A percentile compares a stretch with the other conserved stretches of the same genome.
These are phyloP conservation scores for Trichogramma evanescens DNA, from an alignment of 2,888 invertebrate genomes.

Conservation along the genomic window DNA sequence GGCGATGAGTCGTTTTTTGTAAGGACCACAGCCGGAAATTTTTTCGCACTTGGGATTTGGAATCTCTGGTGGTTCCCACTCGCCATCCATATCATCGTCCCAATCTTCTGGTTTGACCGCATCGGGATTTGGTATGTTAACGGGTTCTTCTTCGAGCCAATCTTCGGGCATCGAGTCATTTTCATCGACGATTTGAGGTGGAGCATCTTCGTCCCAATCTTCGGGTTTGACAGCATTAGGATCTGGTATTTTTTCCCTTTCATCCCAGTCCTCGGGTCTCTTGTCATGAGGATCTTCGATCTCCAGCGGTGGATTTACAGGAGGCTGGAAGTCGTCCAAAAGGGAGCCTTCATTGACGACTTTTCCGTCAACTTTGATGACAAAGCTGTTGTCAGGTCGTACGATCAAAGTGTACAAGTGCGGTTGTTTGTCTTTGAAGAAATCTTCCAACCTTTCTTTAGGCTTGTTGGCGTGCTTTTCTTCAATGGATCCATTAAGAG, in stretches of 20 bases:
- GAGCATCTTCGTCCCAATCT: slow-evolving; percentile 95
- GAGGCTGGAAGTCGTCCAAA: slow-evolving; percentile 82
- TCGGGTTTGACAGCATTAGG: slow-evolving; percentile 83
- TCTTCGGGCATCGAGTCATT: slow-evolving; percentile 78
- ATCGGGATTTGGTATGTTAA: slow-evolving; percentile 77
- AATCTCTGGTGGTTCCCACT: slow-evolving; percentile 92
- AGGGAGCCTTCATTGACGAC: slow-evolving; percentile 80
- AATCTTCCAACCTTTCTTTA: slow-evolving; percentile 73
- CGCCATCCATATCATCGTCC: slow-evolving; percentile 98
- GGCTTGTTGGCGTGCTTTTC: slow-evolving; percentile 97
- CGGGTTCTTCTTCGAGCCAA: slow-evolving; percentile 89
- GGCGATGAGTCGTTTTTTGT: slow-evolving; percentile 75
- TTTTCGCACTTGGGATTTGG: slow-evolving; percentile 79
- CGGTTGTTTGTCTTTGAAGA: slow-evolving; percentile 86
- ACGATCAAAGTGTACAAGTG: slow-evolving; percentile 78
- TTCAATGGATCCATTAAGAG: slow-evolving; percentile 77
- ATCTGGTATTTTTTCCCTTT: slow-evolving; percentile 85
- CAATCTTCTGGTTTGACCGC: slow-evolving; percentile 89
- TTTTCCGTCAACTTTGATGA: slow-evolving; percentile 76
- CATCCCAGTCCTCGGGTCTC: slow-evolving; percentile 94
- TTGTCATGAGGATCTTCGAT: slow-evolving; percentile 84
- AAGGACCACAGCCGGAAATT: slow-evolving; percentile 82
- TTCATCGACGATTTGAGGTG: slow-evolving; percentile 81
- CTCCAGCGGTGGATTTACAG: slow-evolving; percentile 91
- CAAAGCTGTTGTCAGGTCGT: slow-evolving; percentile 72